Percentiles rank a stretch among this genome's conserved stretches.
Evolutionary conservation across 1,140 invertebrate genomes (phyloP).

Genomic region (Scaptomyza pallida): DNA sequence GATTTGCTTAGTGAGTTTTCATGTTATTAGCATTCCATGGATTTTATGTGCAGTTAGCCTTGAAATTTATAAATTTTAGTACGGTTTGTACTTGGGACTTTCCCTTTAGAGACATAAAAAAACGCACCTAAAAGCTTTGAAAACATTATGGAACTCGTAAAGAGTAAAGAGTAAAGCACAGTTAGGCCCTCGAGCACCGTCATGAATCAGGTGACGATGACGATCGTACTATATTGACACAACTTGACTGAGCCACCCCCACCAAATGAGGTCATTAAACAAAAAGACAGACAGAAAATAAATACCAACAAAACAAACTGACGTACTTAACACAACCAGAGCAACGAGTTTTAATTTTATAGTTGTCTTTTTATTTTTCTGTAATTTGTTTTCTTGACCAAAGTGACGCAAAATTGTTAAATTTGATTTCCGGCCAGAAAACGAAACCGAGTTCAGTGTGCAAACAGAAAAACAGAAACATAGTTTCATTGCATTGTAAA

Average conservation of each 20-base stretch:
- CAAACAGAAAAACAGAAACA: constrained; percentile 41
- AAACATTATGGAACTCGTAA: constrained; percentile 49
- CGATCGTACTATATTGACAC: constrained; percentile 68
- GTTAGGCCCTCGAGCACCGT: constrained; percentile 9
- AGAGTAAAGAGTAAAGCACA: constrained; percentile 23
- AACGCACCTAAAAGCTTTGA: constrained; percentile 27
- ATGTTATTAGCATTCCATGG: constrained; percentile 1
- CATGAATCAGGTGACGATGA: constrained; percentile 73
- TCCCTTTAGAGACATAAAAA: constrained; percentile 30
- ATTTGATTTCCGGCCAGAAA: constrained; percentile 64
- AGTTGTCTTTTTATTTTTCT: constrained; percentile 1
- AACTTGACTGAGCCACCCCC: constrained; percentile 57
- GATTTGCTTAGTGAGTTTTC: not conserved
- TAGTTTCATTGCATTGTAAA: constrained; percentile 38
- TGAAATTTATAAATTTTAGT: constrained; percentile 20
- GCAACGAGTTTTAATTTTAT: constrained; percentile 24
- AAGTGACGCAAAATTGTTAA: constrained; percentile 39
- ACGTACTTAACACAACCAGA: constrained; percentile 42
- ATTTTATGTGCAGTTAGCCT: constrained; percentile 32
- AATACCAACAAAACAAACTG: constrained; percentile 14
- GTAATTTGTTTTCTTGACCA: constrained; percentile 20
- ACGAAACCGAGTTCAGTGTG: constrained; percentile 25
- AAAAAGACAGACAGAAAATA: constrained; percentile 2
- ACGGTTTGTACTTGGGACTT: constrained; percentile 31
- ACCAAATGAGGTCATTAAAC: constrained; percentile 71